phyloP scores from a whole-genome alignment of 2,888 invertebrate species.

The Cryptocephalus primarius region DNA sequence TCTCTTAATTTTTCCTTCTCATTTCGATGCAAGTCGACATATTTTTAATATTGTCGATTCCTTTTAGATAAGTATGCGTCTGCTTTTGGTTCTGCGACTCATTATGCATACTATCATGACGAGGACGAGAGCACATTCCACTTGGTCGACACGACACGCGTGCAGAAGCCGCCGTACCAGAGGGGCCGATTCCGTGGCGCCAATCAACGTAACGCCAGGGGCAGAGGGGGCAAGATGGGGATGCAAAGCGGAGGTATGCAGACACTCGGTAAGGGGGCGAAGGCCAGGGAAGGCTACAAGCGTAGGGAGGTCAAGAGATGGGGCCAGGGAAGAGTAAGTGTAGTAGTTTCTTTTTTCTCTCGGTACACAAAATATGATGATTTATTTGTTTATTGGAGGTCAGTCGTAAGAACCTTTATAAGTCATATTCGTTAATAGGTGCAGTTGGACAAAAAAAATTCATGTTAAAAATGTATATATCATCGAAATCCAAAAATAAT shows the following conservation, averaged over 20 bases:
- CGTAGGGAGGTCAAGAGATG: slow-evolving; percentile 69
- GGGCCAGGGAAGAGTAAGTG: slow-evolving; percentile 59
- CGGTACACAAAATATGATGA: no score
- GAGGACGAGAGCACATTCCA: slow-evolving; percentile 99
- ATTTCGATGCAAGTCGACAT: neutral
- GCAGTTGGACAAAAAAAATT: no score
- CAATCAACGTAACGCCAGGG: slow-evolving; percentile 61
- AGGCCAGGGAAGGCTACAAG: slow-evolving; percentile 68
- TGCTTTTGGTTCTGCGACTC: slow-evolving; percentile 87
- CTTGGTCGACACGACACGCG: slow-evolving; percentile 87
- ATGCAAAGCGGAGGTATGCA: slow-evolving; percentile 67
- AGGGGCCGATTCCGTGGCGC: slow-evolving; percentile 82
- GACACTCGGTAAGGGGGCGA: slow-evolving; percentile 68
- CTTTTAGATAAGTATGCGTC: slow-evolving; percentile 77
- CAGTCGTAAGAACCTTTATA: no score
- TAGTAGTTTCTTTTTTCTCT: neutral
- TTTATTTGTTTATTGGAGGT: no score
- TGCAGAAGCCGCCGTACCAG: slow-evolving; percentile 86
- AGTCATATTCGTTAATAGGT: no score
- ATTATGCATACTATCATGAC: slow-evolving; percentile 97
- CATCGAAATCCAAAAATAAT: no score
- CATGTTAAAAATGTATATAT: no score
- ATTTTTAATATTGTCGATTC: slow-evolving; percentile 1
- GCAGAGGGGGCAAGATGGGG: slow-evolving; percentile 55
- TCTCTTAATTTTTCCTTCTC: no score